These are phyloP conservation scores for Zosterops borbonicus DNA, from an alignment of 2,113 vertebrate genomes.

Conservation along the genomic window DNA sequence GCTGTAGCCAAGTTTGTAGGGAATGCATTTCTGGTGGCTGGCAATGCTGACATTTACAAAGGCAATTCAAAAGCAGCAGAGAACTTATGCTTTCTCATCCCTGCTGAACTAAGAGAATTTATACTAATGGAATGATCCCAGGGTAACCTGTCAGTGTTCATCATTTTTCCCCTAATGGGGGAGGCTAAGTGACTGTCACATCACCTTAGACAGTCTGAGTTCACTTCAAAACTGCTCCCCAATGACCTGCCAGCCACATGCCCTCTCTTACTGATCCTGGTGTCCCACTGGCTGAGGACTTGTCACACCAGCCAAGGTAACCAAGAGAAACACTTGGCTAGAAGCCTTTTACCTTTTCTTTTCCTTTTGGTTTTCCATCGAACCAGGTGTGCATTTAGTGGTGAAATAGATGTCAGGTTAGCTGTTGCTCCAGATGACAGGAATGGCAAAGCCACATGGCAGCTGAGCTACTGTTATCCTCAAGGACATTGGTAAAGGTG, in stretches of 20 bases:
- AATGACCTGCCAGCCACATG: background rate
- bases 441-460: constrained; percentile 27
- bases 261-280: background rate
- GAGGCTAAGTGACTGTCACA: background rate
- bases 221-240: background rate
- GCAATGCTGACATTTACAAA: background rate
- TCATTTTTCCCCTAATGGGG: constrained; percentile 33
- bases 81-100: background rate
- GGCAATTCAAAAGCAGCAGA: background rate
- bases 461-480: constrained; percentile 41
- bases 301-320: constrained; percentile 4
- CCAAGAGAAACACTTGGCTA: constrained; percentile 15
- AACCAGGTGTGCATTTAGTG: constrained; percentile 14
- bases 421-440: constrained; percentile 34
- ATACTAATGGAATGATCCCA: background rate
- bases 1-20: background rate
- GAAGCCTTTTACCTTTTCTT: background rate
- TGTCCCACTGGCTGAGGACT: background rate
- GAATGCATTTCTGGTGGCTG: background rate
- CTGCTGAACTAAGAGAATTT: background rate
- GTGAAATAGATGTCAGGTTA: background rate
- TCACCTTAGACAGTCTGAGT: background rate
- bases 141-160: constrained; percentile 29
- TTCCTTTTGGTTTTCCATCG: constrained; percentile 36
- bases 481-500: background rate